Evolutionary conservation across 2,888 invertebrate species (phyloP).

Genomic region (Eupithecia tripunctaria): DNA sequence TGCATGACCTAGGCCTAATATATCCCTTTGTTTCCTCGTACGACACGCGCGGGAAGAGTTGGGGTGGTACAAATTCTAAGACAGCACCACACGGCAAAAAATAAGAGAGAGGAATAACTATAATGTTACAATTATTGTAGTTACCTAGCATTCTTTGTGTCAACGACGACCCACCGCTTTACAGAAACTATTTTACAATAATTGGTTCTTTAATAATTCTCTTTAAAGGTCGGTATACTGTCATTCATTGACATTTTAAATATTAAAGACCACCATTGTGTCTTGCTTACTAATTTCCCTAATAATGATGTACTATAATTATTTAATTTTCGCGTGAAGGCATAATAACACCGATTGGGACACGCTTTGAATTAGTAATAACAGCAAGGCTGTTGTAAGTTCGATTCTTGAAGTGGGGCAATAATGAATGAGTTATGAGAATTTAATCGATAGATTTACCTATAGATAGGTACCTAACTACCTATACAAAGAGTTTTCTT

Average conservation of each 20-base stretch:
- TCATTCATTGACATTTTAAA: background rate
- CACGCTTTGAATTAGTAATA: background rate
- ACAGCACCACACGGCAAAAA: too few relatives aligned
- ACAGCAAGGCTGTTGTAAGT: background rate
- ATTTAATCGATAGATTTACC: background rate
- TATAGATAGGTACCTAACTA: too few relatives aligned
- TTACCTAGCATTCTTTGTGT: background rate
- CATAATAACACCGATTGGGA: background rate
- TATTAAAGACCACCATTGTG: background rate
- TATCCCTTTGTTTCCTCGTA: too few relatives aligned
- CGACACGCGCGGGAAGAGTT: too few relatives aligned
- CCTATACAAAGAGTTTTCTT: too few relatives aligned
- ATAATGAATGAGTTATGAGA: background rate
- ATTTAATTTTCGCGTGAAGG: background rate
- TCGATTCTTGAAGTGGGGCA: background rate
- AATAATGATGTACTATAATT: background rate
- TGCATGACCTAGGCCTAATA: too few relatives aligned
- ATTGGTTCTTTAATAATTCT: background rate
- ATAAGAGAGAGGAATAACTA: too few relatives aligned
- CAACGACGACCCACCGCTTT: background rate
- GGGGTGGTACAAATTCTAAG: too few relatives aligned
- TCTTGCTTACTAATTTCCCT: background rate
- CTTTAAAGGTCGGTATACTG: background rate
- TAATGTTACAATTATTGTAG: too few relatives aligned
- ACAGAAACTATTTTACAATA: constrained; percentile 1